Evolutionary conservation across 1,140 invertebrate species (phyloP).

Genomic region (Pararge aegeria): DNA sequence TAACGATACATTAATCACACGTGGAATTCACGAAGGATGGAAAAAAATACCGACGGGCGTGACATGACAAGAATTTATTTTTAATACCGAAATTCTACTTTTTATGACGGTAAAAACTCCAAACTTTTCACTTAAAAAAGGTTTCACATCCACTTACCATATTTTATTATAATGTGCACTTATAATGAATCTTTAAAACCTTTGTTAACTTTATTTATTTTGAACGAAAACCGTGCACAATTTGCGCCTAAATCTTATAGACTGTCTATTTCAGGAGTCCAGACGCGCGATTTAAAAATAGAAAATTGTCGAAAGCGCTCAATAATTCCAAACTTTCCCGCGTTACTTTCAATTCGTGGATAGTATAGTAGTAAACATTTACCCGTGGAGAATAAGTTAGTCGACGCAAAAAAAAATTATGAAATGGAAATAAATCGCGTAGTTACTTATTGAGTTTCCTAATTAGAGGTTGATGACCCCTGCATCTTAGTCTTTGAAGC

Average conservation of each 20-base stretch:
- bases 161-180: constrained; percentile 3
- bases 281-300: constrained; percentile 61
- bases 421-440: too few relatives aligned
- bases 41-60: constrained; percentile 11
- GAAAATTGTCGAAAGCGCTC: constrained; percentile 36
- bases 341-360: constrained; percentile 37
- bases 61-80: constrained; percentile 23
- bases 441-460: too few relatives aligned
- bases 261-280: constrained; percentile 64
- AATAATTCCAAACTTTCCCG: constrained; percentile 46
- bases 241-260: constrained; percentile 31
- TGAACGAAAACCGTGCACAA: constrained; percentile 22
- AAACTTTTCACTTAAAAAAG: background rate
- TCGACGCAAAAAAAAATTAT: too few relatives aligned
- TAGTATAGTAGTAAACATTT: constrained; percentile 11
- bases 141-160: constrained; percentile 25
- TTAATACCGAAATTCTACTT: constrained; percentile 12
- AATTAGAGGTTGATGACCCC: too few relatives aligned
- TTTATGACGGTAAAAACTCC: background rate
- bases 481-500: too few relatives aligned
- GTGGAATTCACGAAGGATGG: too few relatives aligned
- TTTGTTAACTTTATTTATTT: background rate
- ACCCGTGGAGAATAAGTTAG: too few relatives aligned
- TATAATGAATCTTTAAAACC: background rate
- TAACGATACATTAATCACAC: constrained; percentile 14